Percentiles rank a stretch among this genome's conserved stretches.
Evolutionary conservation across 2,797 vertebrate genomes (phyloP).

Genomic region (Neopelma chrysocephalum): DNA sequence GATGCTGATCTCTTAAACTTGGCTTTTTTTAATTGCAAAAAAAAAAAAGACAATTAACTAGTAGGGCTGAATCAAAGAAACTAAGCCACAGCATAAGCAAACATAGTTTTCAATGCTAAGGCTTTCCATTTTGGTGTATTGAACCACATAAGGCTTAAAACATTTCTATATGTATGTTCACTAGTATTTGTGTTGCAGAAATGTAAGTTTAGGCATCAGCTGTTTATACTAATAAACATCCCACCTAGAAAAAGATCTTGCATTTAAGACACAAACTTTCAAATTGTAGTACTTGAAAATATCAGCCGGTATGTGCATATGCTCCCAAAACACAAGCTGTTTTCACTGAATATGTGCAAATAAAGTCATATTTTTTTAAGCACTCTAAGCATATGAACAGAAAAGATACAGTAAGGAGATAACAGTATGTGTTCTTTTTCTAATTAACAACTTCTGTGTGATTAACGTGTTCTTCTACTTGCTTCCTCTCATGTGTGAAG

Average conservation of each 20-base stretch:
- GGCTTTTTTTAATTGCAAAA: not conserved
- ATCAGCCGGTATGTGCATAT: not conserved
- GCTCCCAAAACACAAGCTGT: not conserved
- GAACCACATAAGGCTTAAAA: not conserved
- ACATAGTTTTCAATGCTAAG: not conserved
- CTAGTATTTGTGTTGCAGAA: not conserved
- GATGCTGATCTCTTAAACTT: not conserved
- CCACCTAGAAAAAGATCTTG: not conserved
- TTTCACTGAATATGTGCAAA: not conserved
- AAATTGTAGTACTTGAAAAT: not conserved
- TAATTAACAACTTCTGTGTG: not conserved
- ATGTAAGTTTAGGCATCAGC: not conserved
- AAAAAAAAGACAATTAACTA: not conserved
- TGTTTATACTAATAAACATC: not conserved
- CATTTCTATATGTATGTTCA: not conserved
- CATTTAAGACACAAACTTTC: not conserved
- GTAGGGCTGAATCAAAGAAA: not conserved
- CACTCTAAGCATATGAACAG: not conserved
- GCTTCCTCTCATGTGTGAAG: conserved; percentile 12
- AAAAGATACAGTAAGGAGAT: not conserved
- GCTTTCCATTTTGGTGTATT: not conserved
- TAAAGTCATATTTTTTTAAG: not conserved
- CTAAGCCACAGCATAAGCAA: not conserved
- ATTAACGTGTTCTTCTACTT: not conserved
- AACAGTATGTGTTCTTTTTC: not conserved